These are phyloP conservation scores for Leptestheria dahalacensis DNA, from an alignment of 1,140 invertebrate genomes.

Conservation along the genomic window DNA sequence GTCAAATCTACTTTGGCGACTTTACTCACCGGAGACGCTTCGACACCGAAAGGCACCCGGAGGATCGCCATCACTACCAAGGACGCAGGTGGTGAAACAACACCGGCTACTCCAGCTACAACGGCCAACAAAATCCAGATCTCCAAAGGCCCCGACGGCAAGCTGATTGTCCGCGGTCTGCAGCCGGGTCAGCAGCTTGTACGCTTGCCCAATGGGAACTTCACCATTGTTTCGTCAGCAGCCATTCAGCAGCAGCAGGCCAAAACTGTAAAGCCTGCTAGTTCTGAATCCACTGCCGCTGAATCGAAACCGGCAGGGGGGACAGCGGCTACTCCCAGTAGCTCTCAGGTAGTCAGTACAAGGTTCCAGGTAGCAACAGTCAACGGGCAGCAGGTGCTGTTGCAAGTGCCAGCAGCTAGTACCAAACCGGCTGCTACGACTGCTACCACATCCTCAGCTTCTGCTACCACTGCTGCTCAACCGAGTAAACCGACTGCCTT, in stretches of 20 bases:
- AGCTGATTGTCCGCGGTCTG: slow-evolving; percentile 76
- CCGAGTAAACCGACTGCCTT: slow-evolving; percentile 24
- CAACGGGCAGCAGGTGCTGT: slow-evolving; percentile 63
- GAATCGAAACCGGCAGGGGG: slow-evolving; percentile 1
- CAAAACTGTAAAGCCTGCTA: slow-evolving; percentile 12
- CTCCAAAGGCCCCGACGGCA: slow-evolving; percentile 72
- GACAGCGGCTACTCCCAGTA: slow-evolving; percentile 46
- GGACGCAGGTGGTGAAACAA: slow-evolving; percentile 48
- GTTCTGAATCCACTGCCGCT: not conserved
- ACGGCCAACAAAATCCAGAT: slow-evolving; percentile 54
- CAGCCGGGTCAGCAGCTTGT: slow-evolving; percentile 85
- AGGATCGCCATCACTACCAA: slow-evolving; percentile 62
- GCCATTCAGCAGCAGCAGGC: slow-evolving; percentile 23
- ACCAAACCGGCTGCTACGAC: slow-evolving; percentile 22
- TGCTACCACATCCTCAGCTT: slow-evolving; percentile 19
- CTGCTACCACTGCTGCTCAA: slow-evolving; percentile 16
- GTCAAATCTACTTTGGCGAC: slow-evolving; percentile 46
- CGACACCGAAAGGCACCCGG: slow-evolving; percentile 29
- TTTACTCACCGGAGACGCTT: not conserved
- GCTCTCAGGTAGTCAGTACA: slow-evolving; percentile 51
- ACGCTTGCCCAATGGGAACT: slow-evolving; percentile 80
- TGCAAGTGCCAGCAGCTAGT: slow-evolving; percentile 27
- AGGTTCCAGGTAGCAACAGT: slow-evolving; percentile 67
- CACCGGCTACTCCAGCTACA: slow-evolving; percentile 28
- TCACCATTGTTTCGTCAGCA: slow-evolving; percentile 62